Conservation (phyloP, 1,140 invertebrate genomes). For the Himalopsyche phryganea region DNA sequence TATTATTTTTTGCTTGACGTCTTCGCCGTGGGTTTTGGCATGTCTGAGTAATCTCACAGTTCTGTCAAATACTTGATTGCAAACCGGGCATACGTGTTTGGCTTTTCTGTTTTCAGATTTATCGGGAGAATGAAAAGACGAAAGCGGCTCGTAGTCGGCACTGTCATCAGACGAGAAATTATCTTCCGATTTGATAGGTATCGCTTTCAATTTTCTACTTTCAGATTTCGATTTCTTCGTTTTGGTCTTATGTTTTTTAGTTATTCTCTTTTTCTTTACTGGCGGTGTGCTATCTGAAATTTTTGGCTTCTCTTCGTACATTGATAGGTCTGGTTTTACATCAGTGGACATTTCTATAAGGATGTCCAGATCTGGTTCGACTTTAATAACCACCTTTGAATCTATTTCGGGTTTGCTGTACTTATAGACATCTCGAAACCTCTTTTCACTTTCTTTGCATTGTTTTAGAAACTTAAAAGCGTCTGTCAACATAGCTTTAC, state of each 20-base stretch:
- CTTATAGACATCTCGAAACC: neutral
- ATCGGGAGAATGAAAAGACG: neutral
- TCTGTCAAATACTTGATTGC: neutral
- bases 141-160: neutral
- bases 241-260: too few species aligned
- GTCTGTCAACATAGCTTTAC: neutral
- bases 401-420: neutral
- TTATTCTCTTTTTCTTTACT: too few species aligned
- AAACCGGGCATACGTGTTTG: neutral
- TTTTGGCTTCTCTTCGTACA: too few species aligned
- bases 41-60: neutral
- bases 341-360: neutral
- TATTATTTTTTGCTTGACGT: neutral
- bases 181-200: neutral
- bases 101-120: neutral
- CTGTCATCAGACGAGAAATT: neutral
- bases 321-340: too few species aligned
- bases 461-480: constrained; percentile 7
- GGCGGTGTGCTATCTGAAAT: too few species aligned
- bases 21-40: neutral
- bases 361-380: constrained; percentile 8
- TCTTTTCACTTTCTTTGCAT: constrained; percentile 9
- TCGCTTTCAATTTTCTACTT: neutral
- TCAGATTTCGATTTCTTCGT: too few species aligned
- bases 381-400: neutral